phyloP scores from a whole-genome alignment of 2,113 vertebrate genomes.

The Tylochromis polylepis region DNA sequence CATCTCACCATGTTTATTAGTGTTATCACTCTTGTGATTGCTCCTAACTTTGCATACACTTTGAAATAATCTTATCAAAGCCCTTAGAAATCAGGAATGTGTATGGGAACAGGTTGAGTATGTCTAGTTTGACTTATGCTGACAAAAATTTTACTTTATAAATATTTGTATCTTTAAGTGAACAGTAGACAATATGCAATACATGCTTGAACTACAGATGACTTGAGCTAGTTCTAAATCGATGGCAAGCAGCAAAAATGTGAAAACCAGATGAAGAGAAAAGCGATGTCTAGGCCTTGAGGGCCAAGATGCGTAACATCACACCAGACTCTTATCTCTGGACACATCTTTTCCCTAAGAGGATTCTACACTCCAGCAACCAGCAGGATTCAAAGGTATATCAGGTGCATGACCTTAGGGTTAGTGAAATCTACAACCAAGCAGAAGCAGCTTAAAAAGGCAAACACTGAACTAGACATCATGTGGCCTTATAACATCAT shows the following conservation, averaged over 20 bases:
- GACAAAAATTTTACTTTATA: background rate
- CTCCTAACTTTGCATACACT: background rate
- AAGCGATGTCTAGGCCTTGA: slow-evolving; percentile 61
- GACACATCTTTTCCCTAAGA: slow-evolving; percentile 62
- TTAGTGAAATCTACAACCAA: slow-evolving; percentile 67
- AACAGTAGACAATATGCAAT: slow-evolving; percentile 3
- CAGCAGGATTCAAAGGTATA: slow-evolving; percentile 72
- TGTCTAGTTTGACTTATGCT: background rate
- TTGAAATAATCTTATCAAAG: background rate
- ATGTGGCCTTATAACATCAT: background rate
- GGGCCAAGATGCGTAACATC: slow-evolving; percentile 67
- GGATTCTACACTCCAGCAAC: slow-evolving; percentile 66
- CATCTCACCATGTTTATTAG: background rate
- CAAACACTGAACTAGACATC: slow-evolving; percentile 24
- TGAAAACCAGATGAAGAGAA: slow-evolving; percentile 56
- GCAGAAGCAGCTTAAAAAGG: slow-evolving; percentile 50
- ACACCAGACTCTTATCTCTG: slow-evolving; percentile 72
- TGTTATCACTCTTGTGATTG: background rate
- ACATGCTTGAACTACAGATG: background rate
- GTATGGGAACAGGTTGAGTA: background rate
- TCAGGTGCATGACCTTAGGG: slow-evolving; percentile 74
- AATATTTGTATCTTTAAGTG: background rate
- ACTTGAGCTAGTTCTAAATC: slow-evolving; percentile 36
- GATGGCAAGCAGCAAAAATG: slow-evolving; percentile 48
- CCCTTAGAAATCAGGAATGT: background rate